Percentiles rank a stretch among this genome's conserved stretches.
These are phyloP conservation scores for Felis chaus DNA, from an alignment of 2,113 vertebrate species.

Conservation along the genomic window DNA sequence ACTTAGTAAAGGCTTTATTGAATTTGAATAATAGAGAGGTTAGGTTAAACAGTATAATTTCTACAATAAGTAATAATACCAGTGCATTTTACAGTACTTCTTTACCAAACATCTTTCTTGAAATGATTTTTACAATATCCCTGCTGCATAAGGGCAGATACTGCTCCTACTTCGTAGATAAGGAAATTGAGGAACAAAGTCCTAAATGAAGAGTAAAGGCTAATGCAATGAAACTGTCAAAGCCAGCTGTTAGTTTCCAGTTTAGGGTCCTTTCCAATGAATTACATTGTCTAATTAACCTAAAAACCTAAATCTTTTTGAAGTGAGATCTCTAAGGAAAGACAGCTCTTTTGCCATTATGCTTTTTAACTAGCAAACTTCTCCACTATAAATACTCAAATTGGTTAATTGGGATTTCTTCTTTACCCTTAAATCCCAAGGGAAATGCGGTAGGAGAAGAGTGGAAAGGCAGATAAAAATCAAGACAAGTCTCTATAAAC, in stretches of 20 bases:
- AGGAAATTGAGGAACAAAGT: slow-evolving; percentile 21
- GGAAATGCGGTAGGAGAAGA: neutral
- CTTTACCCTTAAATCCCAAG: slow-evolving; percentile 22
- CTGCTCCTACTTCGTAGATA: slow-evolving; percentile 8
- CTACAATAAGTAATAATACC: slow-evolving; percentile 9
- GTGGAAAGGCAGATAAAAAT: slow-evolving; percentile 29
- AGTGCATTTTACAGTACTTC: neutral
- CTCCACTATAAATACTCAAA: neutral
- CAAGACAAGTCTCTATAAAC: neutral
- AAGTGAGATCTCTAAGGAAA: neutral
- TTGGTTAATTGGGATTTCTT: slow-evolving; percentile 39
- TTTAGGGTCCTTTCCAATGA: neutral
- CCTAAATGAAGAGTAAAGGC: neutral
- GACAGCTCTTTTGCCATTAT: neutral
- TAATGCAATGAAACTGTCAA: slow-evolving; percentile 18
- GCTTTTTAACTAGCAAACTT: slow-evolving; percentile 33
- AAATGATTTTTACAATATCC: slow-evolving; percentile 28
- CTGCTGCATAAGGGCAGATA: neutral
- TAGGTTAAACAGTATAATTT: neutral
- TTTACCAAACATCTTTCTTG: neutral
- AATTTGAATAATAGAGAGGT: neutral
- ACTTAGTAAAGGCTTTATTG: neutral
- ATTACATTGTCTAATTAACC: neutral
- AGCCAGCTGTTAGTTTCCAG: neutral
- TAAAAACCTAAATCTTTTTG: slow-evolving; percentile 34